Percentiles rank a stretch among this genome's conserved stretches.
These are phyloP conservation scores for Agelas oroides DNA, from an alignment of 37 sponge, comb jelly and placozoan genomes.

Conservation along the genomic window DNA sequence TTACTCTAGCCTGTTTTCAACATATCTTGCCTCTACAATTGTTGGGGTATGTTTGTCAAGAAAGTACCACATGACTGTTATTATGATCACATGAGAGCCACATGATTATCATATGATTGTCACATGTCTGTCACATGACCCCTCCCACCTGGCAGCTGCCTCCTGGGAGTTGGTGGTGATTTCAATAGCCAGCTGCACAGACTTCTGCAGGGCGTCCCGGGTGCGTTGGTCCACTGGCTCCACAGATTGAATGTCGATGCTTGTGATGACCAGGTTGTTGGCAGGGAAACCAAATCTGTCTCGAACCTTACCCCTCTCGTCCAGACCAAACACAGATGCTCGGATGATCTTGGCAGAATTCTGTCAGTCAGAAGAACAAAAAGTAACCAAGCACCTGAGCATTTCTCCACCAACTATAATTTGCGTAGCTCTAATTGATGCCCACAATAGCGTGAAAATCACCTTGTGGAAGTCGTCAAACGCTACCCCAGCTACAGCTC, in stretches of 20 bases:
- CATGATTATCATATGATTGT: no score
- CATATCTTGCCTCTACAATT: no score
- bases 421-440: no score
- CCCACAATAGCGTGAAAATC: background rate
- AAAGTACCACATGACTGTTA: no score
- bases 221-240: conserved; percentile 99
- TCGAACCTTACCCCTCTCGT: conserved; percentile 92
- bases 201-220: conserved; percentile 98
- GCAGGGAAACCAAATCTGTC: conserved; percentile 91
- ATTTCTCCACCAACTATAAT: no score
- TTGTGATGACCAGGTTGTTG: conserved; percentile 96
- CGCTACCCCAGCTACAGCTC: conserved; percentile 96
- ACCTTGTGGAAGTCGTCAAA: conserved; percentile 99
- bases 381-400: no score
- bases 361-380: conserved; percentile 32
- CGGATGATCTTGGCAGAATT: conserved; percentile 99
- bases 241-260: conserved; percentile 99
- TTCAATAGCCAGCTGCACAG: conserved; percentile 99
- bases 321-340: conserved; percentile 96
- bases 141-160: conserved; percentile 90
- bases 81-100: no score
- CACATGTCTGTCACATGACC: background rate
- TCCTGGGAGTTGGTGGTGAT: conserved; percentile 99
- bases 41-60: no score
- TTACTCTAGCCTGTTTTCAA: background rate